Evolutionary conservation across 1,140 invertebrate species (phyloP).

Genomic region (Zaprionus kolodkinae): DNA sequence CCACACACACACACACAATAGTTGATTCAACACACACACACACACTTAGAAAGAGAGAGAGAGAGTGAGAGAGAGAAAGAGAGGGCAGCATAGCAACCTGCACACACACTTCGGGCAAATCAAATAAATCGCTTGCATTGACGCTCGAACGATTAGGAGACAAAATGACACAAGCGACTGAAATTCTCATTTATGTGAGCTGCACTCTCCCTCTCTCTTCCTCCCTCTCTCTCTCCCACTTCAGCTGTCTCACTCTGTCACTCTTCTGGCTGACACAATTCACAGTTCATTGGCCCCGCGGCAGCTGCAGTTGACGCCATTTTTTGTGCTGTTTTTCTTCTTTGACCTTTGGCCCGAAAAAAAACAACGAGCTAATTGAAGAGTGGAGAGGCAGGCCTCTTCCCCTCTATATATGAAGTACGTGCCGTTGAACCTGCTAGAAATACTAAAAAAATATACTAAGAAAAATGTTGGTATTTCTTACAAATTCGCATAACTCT

Average conservation of each 20-base stretch:
- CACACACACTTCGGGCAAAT: slow-evolving; percentile 26
- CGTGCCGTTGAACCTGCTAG: too few relatives aligned
- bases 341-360: slow-evolving; percentile 1
- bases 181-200: slow-evolving; percentile 34
- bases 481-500: too few relatives aligned
- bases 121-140: slow-evolving; percentile 51
- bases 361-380: slow-evolving; percentile 34
- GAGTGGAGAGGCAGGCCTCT: not conserved
- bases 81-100: not conserved
- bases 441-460: too few relatives aligned
- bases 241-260: not conserved
- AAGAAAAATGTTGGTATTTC: too few relatives aligned
- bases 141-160: slow-evolving; percentile 55
- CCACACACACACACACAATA: slow-evolving; percentile 19
- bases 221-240: not conserved
- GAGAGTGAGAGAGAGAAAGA: not conserved
- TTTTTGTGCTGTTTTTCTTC: slow-evolving; percentile 26
- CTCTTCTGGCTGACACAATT: slow-evolving; percentile 25
- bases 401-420: too few relatives aligned
- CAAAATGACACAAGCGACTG: slow-evolving; percentile 40
- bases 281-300: slow-evolving; percentile 26
- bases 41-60: not conserved
- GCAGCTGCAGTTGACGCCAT: slow-evolving; percentile 26
- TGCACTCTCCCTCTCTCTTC: not conserved
- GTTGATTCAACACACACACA: slow-evolving; percentile 18